Conservation (phyloP, 2,113 vertebrate species). For the Nycticryphes semicollaris region DNA sequence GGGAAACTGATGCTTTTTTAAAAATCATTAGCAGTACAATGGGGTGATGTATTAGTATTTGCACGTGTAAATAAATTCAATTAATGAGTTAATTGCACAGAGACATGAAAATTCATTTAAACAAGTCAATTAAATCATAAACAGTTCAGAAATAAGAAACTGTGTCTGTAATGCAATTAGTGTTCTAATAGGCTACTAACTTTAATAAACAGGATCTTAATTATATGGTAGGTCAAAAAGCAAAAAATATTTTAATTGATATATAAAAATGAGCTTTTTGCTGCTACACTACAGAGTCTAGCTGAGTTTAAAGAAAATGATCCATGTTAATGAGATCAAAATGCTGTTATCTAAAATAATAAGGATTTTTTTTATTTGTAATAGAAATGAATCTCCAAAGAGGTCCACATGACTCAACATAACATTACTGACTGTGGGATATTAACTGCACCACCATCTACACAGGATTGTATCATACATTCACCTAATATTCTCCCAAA, state of each 20-base stretch:
- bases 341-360: slow-evolving; percentile 60
- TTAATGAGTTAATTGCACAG: slow-evolving; percentile 70
- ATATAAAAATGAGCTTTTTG: slow-evolving; percentile 56
- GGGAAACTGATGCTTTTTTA: background rate
- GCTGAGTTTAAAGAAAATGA: slow-evolving; percentile 65
- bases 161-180: slow-evolving; percentile 74
- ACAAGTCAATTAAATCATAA: slow-evolving; percentile 76
- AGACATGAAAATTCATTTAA: slow-evolving; percentile 73
- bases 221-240: slow-evolving; percentile 57
- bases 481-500: slow-evolving; percentile 20
- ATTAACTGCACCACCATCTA: slow-evolving; percentile 17
- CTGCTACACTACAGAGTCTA: background rate
- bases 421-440: slow-evolving; percentile 28
- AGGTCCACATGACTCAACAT: slow-evolving; percentile 37
- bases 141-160: slow-evolving; percentile 72
- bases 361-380: slow-evolving; percentile 52
- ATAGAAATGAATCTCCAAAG: slow-evolving; percentile 63
- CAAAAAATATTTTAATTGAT: slow-evolving; percentile 64
- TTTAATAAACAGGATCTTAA: slow-evolving; percentile 72
- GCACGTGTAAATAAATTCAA: slow-evolving; percentile 70
- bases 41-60: slow-evolving; percentile 37
- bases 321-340: slow-evolving; percentile 71
- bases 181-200: slow-evolving; percentile 70
- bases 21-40: background rate
- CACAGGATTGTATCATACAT: slow-evolving; percentile 7